phyloP scores from a whole-genome alignment of 2,888 invertebrate species.

The Sinohyriopsis cumingii region DNA sequence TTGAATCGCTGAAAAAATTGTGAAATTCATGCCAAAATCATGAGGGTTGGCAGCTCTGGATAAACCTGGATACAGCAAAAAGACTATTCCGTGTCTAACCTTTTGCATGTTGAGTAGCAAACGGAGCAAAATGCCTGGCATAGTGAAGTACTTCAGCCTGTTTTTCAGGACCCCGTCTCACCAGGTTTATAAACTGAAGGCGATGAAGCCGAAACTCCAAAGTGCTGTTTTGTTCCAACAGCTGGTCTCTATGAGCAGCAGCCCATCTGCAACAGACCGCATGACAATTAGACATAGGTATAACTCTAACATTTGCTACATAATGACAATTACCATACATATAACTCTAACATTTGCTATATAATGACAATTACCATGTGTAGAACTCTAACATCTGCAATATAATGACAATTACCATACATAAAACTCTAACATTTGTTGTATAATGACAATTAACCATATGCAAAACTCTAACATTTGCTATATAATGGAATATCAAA shows the following conservation, averaged over 20 bases:
- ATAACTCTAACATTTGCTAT: too few relatives aligned
- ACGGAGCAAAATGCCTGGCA: conserved; percentile 86
- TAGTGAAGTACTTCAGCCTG: conserved; percentile 90
- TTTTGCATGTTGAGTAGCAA: conserved; percentile 84
- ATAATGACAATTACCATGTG: too few relatives aligned
- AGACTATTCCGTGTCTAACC: conserved; percentile 71
- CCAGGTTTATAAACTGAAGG: conserved; percentile 84
- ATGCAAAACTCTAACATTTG: not conserved
- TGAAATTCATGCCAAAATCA: too few relatives aligned
- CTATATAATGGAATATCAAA: too few relatives aligned
- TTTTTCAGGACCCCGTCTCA: conserved; percentile 79
- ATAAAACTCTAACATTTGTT: too few relatives aligned
- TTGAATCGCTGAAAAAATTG: too few relatives aligned
- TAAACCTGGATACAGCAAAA: too few relatives aligned
- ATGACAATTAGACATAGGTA: not conserved
- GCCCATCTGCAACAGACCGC: conserved; percentile 79
- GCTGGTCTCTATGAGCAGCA: conserved; percentile 81
- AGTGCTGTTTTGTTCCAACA: conserved; percentile 79
- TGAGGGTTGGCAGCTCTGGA: too few relatives aligned
- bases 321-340: too few relatives aligned
- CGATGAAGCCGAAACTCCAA: conserved; percentile 88
- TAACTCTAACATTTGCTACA: not conserved
- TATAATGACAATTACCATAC: too few relatives aligned
- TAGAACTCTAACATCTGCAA: too few relatives aligned
- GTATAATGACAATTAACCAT: not conserved